Evolutionary conservation across 2,888 invertebrate species (phyloP), one percentile per base, ranked within the genome.

Genomic region (Philhelius pedissequus): DNA sequence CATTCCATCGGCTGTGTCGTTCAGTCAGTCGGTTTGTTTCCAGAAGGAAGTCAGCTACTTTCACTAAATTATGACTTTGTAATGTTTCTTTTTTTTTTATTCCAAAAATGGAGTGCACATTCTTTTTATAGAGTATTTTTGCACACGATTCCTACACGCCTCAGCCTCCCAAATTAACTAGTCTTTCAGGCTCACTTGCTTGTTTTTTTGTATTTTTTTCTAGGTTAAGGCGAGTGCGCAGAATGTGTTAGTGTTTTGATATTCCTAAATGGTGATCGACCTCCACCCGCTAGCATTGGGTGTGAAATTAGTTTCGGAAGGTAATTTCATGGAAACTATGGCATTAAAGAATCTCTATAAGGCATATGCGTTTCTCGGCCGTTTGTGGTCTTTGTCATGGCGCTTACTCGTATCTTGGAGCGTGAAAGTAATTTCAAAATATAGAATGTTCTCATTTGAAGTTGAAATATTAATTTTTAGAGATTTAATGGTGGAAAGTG

Each of bases 21-120:
- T 18, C 15, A 54, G 30, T 52, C 15, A 9, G 18, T 54, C 27
- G 54, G 35, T 35, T 25, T 3, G 11, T 58, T 73, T 64, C 45
- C 50, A 64, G 25, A 60, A 64, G 60, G 66, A 45, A 64, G 56
- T 45, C 64, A 83, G 80, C 66, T 80, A 84, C 80, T 84, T 84
- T 84, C 84, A 76, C 80, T 84, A 84, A 84, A 80, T 84, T 84
- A 84, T 84, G 84, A 80, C 66, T 74, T 83, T 71, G 82, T 68
- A 78, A 62, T 74, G 75, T 80, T 75, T 84, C 73, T 71, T 79
- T 78, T 66, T 84, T 78, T 71, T 79, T 78, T 66, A 50, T 73
- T 78, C 70, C 58, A 45, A 52, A 84, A 80, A 80, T 70, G 52
- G 60, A 69, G 70, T 76, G 50, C 54, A 71, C 60, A 78, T 71